These are phyloP conservation scores for Cheilinus undulatus DNA, from an alignment of 2,113 vertebrate species.

Conservation along the genomic window DNA sequence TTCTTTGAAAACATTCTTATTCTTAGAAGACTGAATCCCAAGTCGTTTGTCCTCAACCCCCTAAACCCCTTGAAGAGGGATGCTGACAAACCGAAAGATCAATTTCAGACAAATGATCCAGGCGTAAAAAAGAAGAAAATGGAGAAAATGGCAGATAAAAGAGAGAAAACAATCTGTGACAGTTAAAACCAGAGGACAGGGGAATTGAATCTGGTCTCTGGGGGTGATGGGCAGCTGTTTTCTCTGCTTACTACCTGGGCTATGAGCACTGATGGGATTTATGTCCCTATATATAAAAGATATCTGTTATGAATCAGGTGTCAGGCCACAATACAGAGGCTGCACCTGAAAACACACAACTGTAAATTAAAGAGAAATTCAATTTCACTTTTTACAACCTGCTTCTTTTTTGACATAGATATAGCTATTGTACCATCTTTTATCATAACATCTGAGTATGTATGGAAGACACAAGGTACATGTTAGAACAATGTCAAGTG, in stretches of 20 bases:
- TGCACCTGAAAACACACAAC: slow-evolving; percentile 5
- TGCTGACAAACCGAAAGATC: slow-evolving; percentile 38
- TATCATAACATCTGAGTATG: not conserved
- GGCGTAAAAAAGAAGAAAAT: slow-evolving; percentile 12
- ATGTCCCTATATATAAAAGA: slow-evolving; percentile 30
- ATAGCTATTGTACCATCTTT: not conserved
- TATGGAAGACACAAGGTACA: not conserved
- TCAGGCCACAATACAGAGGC: slow-evolving; percentile 7
- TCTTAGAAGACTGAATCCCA: slow-evolving; percentile 51
- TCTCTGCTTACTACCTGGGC: slow-evolving; percentile 26
- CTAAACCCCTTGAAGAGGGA: slow-evolving; percentile 26
- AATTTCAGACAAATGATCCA: slow-evolving; percentile 55
- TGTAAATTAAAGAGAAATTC: not conserved
- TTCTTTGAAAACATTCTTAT: slow-evolving; percentile 39
- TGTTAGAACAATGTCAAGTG: not conserved
- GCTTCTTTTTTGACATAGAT: not conserved
- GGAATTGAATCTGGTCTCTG: slow-evolving; percentile 46
- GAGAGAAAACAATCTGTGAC: slow-evolving; percentile 29
- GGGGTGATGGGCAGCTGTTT: slow-evolving; percentile 48
- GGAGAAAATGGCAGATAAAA: slow-evolving; percentile 17
- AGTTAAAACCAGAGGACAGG: slow-evolving; percentile 36
- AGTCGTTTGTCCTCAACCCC: slow-evolving; percentile 44
- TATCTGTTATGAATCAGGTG: slow-evolving; percentile 34
- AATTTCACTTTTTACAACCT: not conserved
- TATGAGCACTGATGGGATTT: slow-evolving; percentile 28